Evolutionary conservation across 1,140 invertebrate species (phyloP).

Genomic region (Ylistrum balloti): DNA sequence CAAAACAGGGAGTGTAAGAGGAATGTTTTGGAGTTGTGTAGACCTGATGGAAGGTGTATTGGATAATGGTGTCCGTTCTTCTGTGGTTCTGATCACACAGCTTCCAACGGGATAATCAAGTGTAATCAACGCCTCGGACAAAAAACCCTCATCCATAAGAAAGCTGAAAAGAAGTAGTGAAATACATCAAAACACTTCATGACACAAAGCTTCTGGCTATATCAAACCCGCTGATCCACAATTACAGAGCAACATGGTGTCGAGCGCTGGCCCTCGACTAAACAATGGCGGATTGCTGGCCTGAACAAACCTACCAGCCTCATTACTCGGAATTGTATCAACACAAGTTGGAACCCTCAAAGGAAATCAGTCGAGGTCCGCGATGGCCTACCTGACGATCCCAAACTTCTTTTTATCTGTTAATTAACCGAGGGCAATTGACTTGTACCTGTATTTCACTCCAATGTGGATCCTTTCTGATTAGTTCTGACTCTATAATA

Average conservation of each 20-base stretch:
- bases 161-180: background rate
- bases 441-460: slow-evolving; percentile 40
- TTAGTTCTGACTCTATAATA: slow-evolving; percentile 20
- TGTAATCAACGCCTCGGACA: slow-evolving; percentile 24
- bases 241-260: slow-evolving; percentile 25
- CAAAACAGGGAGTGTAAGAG: background rate
- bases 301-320: slow-evolving; percentile 10
- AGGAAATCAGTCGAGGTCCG: slow-evolving; percentile 37
- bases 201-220: slow-evolving; percentile 18
- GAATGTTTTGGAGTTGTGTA: background rate
- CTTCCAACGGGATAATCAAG: slow-evolving; percentile 15
- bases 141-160: slow-evolving; percentile 8
- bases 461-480: background rate
- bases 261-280: background rate
- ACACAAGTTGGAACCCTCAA: slow-evolving; percentile 36
- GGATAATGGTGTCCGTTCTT: slow-evolving; percentile 32
- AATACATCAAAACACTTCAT: background rate
- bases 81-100: background rate
- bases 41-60: background rate
- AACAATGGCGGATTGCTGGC: slow-evolving; percentile 3
- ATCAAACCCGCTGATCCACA: slow-evolving; percentile 24
- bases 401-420: slow-evolving; percentile 47
- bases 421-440: slow-evolving; percentile 48
- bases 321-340: slow-evolving; percentile 26
- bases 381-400: slow-evolving; percentile 37